phyloP scores from a whole-genome alignment of 2,113 vertebrate genomes.

The Aegypius monachus region DNA sequence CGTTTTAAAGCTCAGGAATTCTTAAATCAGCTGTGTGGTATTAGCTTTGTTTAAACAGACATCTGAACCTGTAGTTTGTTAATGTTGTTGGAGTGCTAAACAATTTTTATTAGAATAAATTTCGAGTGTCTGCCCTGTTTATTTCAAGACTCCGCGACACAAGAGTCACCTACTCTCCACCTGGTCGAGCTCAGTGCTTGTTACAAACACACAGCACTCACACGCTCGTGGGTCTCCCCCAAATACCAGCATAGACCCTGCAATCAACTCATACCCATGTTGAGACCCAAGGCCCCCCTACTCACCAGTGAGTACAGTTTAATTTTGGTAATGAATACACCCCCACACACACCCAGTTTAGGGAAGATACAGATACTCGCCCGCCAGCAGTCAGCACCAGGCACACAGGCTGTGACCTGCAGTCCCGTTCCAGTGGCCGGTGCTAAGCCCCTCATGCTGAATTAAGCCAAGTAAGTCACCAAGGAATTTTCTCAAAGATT shows the following conservation, averaged over 20 bases:
- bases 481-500: too few relatives aligned
- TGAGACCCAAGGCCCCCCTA: rapidly evolving
- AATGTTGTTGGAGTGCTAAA: too few relatives aligned
- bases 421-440: rapidly evolving
- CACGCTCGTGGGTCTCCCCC: rapidly evolving
- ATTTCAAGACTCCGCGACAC: too few relatives aligned
- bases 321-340: not conserved
- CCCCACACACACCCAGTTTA: not conserved
- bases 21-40: too few relatives aligned
- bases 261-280: not conserved
- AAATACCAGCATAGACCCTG: not conserved
- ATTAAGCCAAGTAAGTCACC: too few relatives aligned
- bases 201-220: not conserved
- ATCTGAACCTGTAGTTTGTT: too few relatives aligned
- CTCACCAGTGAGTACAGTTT: not conserved
- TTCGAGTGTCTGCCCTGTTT: too few relatives aligned
- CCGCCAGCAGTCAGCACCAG: too few relatives aligned
- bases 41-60: too few relatives aligned
- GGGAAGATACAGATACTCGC: rapidly evolving
- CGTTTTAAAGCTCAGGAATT: too few relatives aligned
- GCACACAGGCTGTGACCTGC: rapidly evolving
- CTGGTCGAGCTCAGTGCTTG: not conserved
- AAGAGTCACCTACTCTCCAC: not conserved
- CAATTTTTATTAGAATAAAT: too few relatives aligned
- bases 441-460: too few relatives aligned